These are phyloP conservation scores for Holacanthella duospinosa DNA, from an alignment of 2,888 invertebrate genomes.

Conservation along the genomic window DNA sequence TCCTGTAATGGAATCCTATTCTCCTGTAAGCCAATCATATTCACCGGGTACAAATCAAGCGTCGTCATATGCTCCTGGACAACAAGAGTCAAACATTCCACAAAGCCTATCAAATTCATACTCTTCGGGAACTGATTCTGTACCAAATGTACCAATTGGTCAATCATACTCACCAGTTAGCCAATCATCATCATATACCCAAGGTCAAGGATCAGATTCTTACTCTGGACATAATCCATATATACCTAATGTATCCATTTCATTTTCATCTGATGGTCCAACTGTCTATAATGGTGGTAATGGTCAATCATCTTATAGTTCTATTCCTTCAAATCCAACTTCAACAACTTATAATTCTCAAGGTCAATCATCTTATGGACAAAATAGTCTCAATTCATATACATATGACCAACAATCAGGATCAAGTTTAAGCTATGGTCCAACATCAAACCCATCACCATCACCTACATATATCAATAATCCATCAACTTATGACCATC, in stretches of 20 bases:
- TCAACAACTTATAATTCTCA: background rate
- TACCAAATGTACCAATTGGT: too few relatives aligned
- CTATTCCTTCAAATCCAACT: background rate
- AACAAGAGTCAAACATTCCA: too few relatives aligned
- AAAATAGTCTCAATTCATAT: background rate
- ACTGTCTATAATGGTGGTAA: background rate
- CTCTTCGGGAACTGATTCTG: too few relatives aligned
- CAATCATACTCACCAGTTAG: too few relatives aligned
- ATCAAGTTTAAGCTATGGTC: background rate
- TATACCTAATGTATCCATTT: background rate
- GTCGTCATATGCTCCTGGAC: too few relatives aligned
- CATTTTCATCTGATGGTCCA: constrained; percentile 1
- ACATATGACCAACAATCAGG: too few relatives aligned
- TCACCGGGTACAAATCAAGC: background rate
- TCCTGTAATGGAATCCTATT: background rate
- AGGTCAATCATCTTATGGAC: background rate
- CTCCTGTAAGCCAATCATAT: background rate
- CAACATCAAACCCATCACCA: background rate
- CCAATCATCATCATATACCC: too few relatives aligned
- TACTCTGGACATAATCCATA: constrained; percentile 7
- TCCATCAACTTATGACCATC: background rate
- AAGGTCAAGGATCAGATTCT: constrained; percentile 14
- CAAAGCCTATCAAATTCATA: too few relatives aligned
- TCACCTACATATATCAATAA: background rate
- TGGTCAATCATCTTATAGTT: background rate